Percentiles rank a stretch among this genome's conserved stretches.
These are phyloP conservation scores for Malaclemys terrapin DNA, from an alignment of 2,113 vertebrate genomes.

Conservation along the genomic window DNA sequence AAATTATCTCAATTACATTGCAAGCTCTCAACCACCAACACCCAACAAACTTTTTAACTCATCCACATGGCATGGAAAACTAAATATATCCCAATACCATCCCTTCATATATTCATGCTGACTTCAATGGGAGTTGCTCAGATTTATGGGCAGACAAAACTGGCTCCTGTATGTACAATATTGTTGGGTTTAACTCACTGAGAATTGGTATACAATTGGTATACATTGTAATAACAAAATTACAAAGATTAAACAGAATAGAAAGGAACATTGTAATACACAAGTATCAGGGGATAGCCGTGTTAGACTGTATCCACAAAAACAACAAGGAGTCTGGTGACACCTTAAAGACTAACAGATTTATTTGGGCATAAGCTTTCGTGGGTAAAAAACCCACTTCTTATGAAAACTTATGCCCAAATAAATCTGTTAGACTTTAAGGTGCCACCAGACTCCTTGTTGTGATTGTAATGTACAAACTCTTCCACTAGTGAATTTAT, in stretches of 20 bases:
- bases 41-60: background rate
- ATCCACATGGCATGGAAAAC: background rate
- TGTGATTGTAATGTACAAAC: background rate
- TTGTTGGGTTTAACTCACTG: background rate
- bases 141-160: background rate
- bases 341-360: no score
- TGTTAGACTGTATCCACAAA: no score
- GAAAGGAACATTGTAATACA: background rate
- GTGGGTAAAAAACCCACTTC: no score
- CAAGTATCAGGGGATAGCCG: no score
- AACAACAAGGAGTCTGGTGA: no score
- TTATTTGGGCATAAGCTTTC: no score
- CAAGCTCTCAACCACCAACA: background rate
- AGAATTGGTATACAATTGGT: slow-evolving; percentile 13
- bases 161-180: background rate
- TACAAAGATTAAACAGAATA: background rate
- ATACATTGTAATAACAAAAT: slow-evolving; percentile 36
- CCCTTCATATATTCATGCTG: background rate
- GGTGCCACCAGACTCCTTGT: no score
- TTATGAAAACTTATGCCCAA: no score
- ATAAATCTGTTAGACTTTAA: no score
- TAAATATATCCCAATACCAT: background rate
- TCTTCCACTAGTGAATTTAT: background rate
- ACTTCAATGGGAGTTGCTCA: background rate
- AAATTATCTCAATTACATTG: background rate